phyloP scores from a whole-genome alignment of 2,113 vertebrate species.

The Motacilla tschutschensis region DNA sequence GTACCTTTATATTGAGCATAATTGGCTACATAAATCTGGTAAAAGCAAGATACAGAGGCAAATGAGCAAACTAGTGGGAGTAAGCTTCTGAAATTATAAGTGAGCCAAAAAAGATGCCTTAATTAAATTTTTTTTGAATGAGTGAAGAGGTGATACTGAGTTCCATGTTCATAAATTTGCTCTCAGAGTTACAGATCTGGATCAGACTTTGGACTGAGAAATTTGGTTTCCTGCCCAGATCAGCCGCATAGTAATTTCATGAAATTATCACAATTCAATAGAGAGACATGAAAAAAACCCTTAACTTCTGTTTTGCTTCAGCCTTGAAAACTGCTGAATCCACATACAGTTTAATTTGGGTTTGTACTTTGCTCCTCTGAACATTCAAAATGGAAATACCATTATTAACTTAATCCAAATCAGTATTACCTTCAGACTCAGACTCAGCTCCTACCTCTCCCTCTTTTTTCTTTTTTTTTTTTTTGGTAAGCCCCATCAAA shows the following conservation, averaged over 20 bases:
- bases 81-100: neutral
- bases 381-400: neutral
- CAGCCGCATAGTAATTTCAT: conserved; percentile 11
- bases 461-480: accelerated
- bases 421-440: neutral
- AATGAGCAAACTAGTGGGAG: neutral
- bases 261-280: conserved; percentile 1
- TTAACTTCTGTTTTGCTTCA: neutral
- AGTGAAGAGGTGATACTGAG: neutral
- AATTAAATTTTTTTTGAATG: neutral
- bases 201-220: conserved; percentile 8
- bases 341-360: neutral
- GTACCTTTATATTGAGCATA: neutral
- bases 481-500: neutral
- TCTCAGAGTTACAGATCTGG: neutral
- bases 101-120: neutral
- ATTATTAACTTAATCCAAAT: neutral
- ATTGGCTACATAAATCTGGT: neutral
- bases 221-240: conserved; percentile 30
- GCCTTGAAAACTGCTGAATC: neutral
- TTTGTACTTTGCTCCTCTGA: neutral
- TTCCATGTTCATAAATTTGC: neutral
- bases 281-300: neutral
- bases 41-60: neutral
- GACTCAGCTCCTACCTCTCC: neutral